Evolutionary conservation across 2,113 vertebrate species (phyloP).

Genomic region (Centrocercus urophasianus): DNA sequence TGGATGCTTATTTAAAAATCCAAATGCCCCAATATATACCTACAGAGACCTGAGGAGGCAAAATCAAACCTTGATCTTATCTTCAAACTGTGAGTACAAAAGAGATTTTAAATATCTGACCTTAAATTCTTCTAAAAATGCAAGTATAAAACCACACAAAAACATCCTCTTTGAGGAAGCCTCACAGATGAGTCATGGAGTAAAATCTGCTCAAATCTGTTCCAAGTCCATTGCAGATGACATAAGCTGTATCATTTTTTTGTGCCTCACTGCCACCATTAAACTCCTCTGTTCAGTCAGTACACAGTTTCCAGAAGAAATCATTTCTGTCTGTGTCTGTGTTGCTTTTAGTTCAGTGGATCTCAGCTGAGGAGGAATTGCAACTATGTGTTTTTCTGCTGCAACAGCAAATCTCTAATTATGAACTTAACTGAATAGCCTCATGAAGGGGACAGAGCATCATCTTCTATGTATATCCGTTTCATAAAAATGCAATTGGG

Average conservation of each 20-base stretch:
- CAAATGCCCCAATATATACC: background rate
- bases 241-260: background rate
- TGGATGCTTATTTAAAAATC: background rate
- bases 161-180: background rate
- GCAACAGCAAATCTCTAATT: slow-evolving; percentile 55
- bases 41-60: background rate
- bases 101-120: background rate
- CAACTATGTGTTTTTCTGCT: slow-evolving; percentile 44
- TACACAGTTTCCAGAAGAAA: slow-evolving; percentile 14
- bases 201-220: background rate
- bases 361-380: background rate
- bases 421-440: slow-evolving; percentile 49
- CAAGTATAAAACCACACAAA: background rate
- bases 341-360: background rate
- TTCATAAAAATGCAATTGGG: background rate
- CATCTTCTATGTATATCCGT: background rate
- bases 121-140: background rate
- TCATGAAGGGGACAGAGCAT: slow-evolving; percentile 15
- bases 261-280: slow-evolving; percentile 32
- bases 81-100: background rate
- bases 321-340: background rate
- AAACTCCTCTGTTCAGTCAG: background rate
- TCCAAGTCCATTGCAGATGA: slow-evolving; percentile 9
- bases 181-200: background rate
- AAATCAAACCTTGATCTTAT: background rate